Conservation (phyloP, 2,113 vertebrate species). For the Elachura formosa region DNA sequence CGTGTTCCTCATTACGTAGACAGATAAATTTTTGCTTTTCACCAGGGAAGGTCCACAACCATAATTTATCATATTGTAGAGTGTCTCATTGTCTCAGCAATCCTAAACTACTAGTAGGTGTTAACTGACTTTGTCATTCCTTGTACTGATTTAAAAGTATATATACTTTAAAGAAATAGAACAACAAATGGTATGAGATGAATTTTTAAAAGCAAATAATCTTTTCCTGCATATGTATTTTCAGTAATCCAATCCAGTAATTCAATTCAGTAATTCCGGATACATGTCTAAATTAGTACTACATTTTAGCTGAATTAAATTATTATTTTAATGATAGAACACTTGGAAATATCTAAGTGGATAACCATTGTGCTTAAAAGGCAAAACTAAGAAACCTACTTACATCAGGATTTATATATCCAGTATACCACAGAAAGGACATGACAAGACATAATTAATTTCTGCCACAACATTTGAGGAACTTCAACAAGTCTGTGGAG, state of each 20-base stretch:
- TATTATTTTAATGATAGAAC: not conserved
- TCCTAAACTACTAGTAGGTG: not conserved
- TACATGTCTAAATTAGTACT: not conserved
- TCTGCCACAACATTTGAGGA: not conserved
- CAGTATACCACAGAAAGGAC: not conserved
- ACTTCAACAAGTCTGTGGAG: not conserved
- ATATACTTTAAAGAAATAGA: not conserved
- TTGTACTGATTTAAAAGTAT: not conserved
- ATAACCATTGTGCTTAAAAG: not conserved
- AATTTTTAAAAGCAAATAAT: not conserved
- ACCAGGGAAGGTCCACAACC: rapidly evolving
- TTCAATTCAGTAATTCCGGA: not conserved
- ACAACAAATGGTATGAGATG: not conserved
- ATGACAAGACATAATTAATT: not conserved
- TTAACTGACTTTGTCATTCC: not conserved
- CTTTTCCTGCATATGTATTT: not conserved
- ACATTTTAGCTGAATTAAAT: not conserved
- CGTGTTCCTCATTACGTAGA: not conserved
- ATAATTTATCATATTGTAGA: not conserved
- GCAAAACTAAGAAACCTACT: not conserved
- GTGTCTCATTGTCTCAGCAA: not conserved
- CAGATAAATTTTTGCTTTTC: not conserved
- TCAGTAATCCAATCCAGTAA: not conserved
- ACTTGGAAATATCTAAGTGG: not conserved
- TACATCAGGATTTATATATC: not conserved